Evolutionary conservation across 2,888 invertebrate genomes (phyloP).

Genomic region (Andrena flavipes): DNA sequence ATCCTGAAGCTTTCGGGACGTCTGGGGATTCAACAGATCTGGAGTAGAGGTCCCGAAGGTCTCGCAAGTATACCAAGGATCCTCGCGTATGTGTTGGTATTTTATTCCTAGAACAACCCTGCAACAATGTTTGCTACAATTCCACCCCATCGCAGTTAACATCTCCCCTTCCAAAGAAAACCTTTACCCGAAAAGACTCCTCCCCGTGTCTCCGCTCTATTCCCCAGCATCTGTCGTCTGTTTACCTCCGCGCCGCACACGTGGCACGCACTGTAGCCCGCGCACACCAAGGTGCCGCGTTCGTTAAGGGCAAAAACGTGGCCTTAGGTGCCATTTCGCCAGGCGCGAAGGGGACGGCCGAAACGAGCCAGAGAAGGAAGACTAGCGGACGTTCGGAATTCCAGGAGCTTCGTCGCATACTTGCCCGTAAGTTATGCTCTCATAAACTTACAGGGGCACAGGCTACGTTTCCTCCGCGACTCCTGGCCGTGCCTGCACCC

Average conservation of each 20-base stretch:
- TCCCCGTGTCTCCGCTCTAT: neutral
- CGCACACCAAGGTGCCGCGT: neutral
- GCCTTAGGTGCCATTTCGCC: neutral
- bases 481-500: constrained; percentile 69
- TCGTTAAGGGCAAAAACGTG: neutral
- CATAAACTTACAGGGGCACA: constrained; percentile 78
- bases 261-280: constrained; percentile 9
- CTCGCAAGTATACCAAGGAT: too few species aligned
- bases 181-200: neutral
- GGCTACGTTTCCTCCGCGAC: constrained; percentile 64
- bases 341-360: constrained; percentile 12
- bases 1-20: too few species aligned
- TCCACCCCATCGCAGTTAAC: neutral
- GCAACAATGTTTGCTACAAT: too few species aligned
- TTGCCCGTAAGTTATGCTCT: constrained; percentile 79
- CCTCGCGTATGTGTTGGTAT: too few species aligned
- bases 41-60: too few species aligned
- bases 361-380: constrained; percentile 31
- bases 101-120: too few species aligned
- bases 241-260: constrained; percentile 14
- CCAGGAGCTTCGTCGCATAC: constrained; percentile 75
- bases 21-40: too few species aligned
- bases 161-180: neutral
- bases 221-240: constrained; percentile 7
- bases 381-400: constrained; percentile 67